A percentile compares a stretch with the other conserved stretches of the same genome.
These are phyloP conservation scores for Nestor notabilis DNA, from an alignment of 2,113 vertebrate species.

Conservation along the genomic window DNA sequence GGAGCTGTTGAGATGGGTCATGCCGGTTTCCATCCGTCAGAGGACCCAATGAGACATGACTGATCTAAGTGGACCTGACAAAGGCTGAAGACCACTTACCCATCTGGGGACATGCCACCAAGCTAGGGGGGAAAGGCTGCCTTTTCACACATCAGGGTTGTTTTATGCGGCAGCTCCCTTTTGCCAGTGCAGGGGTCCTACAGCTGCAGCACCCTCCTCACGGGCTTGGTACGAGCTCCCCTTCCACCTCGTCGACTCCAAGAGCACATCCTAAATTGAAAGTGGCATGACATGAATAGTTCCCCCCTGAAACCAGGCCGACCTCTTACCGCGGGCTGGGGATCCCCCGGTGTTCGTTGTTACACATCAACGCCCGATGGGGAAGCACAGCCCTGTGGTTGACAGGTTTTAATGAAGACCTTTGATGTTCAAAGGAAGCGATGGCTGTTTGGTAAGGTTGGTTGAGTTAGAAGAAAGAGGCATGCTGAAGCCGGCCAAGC, in stretches of 20 bases:
- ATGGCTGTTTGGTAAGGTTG: slow-evolving; percentile 9
- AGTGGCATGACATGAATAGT: not conserved
- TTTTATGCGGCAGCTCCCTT: not conserved
- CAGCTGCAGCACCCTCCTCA: not conserved
- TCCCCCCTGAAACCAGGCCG: not conserved
- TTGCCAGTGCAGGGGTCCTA: not conserved
- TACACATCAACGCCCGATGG: rapidly evolving
- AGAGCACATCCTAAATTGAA: not conserved
- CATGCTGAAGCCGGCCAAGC: not conserved
- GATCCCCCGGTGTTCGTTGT: not conserved
- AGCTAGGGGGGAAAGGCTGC: not conserved
- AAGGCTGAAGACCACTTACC: slow-evolving; percentile 17
- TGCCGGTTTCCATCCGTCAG: slow-evolving; percentile 31
- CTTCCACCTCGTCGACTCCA: not conserved
- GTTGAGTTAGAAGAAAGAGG: slow-evolving; percentile 38
- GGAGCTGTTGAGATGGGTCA: not conserved
- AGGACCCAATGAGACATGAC: slow-evolving; percentile 30
- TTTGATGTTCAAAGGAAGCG: slow-evolving; percentile 25
- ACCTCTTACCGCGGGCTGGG: not conserved
- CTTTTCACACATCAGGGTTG: not conserved
- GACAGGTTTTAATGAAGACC: slow-evolving; percentile 42
- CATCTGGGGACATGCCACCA: slow-evolving; percentile 18
- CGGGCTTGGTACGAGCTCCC: not conserved
- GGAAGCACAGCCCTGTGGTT: not conserved
- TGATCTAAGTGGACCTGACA: slow-evolving; percentile 54